A percentile compares a stretch with the other conserved stretches of the same genome.
These are phyloP conservation scores for Argopecten irradians DNA, from an alignment of 1,140 invertebrate species.

Conservation along the genomic window DNA sequence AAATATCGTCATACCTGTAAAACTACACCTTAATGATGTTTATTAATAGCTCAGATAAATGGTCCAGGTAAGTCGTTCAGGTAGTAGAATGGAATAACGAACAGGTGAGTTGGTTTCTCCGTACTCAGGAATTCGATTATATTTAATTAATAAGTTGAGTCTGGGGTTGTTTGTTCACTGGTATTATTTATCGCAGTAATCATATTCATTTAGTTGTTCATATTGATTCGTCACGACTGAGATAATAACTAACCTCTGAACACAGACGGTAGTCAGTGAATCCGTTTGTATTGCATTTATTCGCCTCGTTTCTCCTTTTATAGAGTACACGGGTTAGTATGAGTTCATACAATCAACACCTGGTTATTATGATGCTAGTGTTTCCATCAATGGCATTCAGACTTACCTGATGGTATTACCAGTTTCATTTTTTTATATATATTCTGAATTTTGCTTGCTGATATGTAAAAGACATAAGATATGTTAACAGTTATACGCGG, in stretches of 20 bases:
- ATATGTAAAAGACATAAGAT: no score
- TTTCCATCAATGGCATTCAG: no score
- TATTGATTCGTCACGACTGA: neutral
- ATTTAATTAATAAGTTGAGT: neutral
- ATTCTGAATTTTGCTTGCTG: no score
- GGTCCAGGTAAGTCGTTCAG: neutral
- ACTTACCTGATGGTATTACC: no score
- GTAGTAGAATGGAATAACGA: neutral
- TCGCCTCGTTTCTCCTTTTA: no score
- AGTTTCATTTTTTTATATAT: no score
- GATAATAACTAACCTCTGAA: neutral
- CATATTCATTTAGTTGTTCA: neutral
- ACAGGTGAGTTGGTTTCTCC: neutral
- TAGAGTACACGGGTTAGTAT: no score
- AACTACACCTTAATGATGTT: slow-evolving; percentile 16
- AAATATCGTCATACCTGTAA: neutral
- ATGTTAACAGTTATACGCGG: no score
- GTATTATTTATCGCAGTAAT: neutral
- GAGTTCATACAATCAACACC: no score
- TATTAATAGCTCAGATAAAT: neutral
- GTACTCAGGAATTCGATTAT: neutral
- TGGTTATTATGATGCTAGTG: no score
- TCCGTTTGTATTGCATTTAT: no score
- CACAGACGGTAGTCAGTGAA: neutral
- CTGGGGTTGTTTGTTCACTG: neutral